Conservation (phyloP, 2,113 vertebrate genomes). For the Podarcis cretensis region DNA sequence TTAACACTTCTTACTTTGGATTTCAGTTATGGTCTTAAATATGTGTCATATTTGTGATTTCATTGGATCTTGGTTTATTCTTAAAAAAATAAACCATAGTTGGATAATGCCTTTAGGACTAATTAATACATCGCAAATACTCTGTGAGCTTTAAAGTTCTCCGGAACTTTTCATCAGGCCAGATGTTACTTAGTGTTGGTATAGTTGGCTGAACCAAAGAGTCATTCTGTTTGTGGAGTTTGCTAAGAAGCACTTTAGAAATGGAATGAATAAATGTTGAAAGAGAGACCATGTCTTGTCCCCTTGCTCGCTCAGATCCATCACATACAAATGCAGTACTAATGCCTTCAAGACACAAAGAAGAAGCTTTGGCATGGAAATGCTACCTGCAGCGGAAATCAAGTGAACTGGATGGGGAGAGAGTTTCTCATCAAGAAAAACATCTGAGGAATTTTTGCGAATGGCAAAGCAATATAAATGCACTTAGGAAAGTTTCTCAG, state of each 20-base stretch:
- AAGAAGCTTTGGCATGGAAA: neutral
- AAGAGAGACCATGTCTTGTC: neutral
- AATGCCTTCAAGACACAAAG: neutral
- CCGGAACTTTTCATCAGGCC: too few relatives aligned
- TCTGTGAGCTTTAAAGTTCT: too few relatives aligned
- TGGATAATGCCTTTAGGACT: too few relatives aligned
- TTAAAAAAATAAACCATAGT: too few relatives aligned
- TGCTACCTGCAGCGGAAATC: neutral
- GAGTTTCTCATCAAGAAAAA: neutral
- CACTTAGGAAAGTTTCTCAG: too few relatives aligned
- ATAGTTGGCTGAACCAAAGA: too few relatives aligned
- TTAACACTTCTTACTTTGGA: neutral
- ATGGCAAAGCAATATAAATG: neutral
- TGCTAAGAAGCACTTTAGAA: neutral
- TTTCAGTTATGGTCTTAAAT: neutral
- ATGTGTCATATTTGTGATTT: neutral
- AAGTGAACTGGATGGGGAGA: neutral
- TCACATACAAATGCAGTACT: neutral
- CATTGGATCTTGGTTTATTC: neutral
- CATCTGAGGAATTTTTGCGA: neutral
- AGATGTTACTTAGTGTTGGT: too few relatives aligned
- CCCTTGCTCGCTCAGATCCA: neutral
- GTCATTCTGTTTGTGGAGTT: neutral
- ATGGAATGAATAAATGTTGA: neutral
- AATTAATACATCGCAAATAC: too few relatives aligned